These are phyloP conservation scores for Holothuria glaberrima DNA, from an alignment of 35 echinoderm and acorn worm genomes.

Conservation along the genomic window DNA sequence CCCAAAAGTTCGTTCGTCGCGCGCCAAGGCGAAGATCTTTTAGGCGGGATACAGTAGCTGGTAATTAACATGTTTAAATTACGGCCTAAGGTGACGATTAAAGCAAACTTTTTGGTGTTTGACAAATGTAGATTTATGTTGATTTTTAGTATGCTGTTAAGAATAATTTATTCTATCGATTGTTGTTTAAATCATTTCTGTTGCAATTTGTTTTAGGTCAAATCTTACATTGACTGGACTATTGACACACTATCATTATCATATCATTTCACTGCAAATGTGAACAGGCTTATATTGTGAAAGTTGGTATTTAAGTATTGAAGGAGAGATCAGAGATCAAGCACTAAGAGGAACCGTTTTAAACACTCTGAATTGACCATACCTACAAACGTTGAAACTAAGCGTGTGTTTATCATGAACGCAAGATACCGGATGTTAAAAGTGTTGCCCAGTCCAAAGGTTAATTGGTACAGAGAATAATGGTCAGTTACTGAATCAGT, in stretches of 20 bases:
- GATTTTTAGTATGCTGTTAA: neutral
- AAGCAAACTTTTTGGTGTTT: neutral
- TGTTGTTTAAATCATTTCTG: constrained; percentile 17
- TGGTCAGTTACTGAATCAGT: constrained; percentile 25
- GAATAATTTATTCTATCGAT: neutral
- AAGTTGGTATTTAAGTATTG: neutral
- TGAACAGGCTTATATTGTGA: constrained; percentile 1
- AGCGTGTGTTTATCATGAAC: neutral
- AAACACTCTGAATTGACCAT: constrained; percentile 6
- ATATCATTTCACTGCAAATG: constrained; percentile 17
- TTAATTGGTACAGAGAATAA: neutral
- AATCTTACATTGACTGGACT: neutral
- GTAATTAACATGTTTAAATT: neutral
- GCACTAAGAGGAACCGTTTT: neutral
- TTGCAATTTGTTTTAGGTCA: neutral
- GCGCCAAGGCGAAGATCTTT: neutral
- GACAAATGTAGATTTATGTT: constrained; percentile 11
- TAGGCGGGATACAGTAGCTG: neutral
- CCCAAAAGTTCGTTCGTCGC: neutral
- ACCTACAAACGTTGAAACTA: constrained; percentile 10
- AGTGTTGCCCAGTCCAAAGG: neutral
- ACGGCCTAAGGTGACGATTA: neutral
- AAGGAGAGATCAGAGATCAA: neutral
- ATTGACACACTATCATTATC: neutral
- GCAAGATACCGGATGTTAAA: neutral